Base-by-base conservation (phyloP, 2,113 vertebrate species). In the Ictalurus furcatus region DNA sequence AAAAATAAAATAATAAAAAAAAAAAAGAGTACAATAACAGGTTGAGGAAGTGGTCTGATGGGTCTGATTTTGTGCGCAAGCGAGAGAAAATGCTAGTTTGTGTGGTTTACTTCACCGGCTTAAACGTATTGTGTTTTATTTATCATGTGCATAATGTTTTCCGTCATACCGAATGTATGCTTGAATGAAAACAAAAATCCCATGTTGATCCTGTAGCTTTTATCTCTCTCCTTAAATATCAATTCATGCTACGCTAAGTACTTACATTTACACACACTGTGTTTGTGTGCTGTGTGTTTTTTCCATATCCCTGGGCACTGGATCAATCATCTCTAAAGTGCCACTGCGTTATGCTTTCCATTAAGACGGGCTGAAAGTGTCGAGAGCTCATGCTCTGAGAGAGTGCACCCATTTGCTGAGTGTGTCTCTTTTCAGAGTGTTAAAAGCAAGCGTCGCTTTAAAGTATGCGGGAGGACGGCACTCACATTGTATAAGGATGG, bases 401-500 rank as follows among this genome's bases (percentile, higher is more conserved):
- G 84, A 90, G 73, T 76, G 87, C 84, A 58, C 48, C 88, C 84
- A 44, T 84, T 89, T 85, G 67, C 71, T 67, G 40, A 89, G 87
- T 71, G 84, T 23, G 81, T 84, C 84, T 85, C 54, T 84, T 76
- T 67, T 84, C 37, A 54, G 16, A 52, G 74, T 30, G 87, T 52
- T 52, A 88, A 80, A 90, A 88, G 40, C 19, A 67, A 59, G 44
- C 58, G 54, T 28, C 4, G 28, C 25, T 88, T 30, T 30, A 84
- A 84, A 30, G 54, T 85, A 61, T 34, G 82, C 28, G 48, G 59
- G 82, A 87, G 85, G 56, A 63, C 1, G 65, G 69, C 80, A 96
- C 97, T 97, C 95, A 97, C 97, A 97, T 90, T 97, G 98, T 92
- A 95, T 94, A 90, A 99, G 95, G 92, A 99, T 99, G 90, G 96